Evolutionary conservation across 2,888 invertebrate genomes (phyloP), one percentile per base, ranked within the genome.

Genomic region (Coleophora deauratella): DNA sequence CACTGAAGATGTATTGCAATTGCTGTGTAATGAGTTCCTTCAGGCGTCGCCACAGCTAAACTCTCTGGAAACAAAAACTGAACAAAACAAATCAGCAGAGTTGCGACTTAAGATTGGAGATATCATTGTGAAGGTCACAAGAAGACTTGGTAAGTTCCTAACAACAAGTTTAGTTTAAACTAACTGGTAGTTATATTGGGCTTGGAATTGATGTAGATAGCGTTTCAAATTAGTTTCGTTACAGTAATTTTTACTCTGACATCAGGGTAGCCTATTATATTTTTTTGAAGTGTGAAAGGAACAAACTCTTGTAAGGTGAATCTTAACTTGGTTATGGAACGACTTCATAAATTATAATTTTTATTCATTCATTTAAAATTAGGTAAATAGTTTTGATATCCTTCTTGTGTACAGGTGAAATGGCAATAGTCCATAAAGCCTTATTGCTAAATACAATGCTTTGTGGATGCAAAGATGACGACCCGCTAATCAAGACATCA

Each of bases 41-140:
- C 60, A 74, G 45, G 44, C 51, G 9, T 68, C 81, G 45, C 57
- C 62, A 53, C 37, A 64, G 9, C 42, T 52, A 11, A 45, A 58
- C 32, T 55, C 60, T 46, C 41, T 63, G 35, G 53, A 61, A 43
- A 62, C 67, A 40, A 73, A 65, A 45, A 65, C 72, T 8, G 59
- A 57, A 34, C 74, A 77, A 31, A 84, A 85, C 38, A 80, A 87
- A 54, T 62, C 71, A 15, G 63, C 87, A 10, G 90, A 91, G 67
- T 71, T 89, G 30, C 86, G 91, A 54, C 88, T 93, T 78, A 96
- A 96, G 84, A 76, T 95, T 44, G 95, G 95, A 8, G 95, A 96
- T 79, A 88, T 91, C 45, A 79, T 96, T 38, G 90, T 95, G 1
- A 91, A 91, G 76, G 88, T 91, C 21, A 90, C 91, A 0, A 90